phyloP scores from a whole-genome alignment of 53 echinoderm and acorn worm genomes.

The Temnopleurus reevesii region DNA sequence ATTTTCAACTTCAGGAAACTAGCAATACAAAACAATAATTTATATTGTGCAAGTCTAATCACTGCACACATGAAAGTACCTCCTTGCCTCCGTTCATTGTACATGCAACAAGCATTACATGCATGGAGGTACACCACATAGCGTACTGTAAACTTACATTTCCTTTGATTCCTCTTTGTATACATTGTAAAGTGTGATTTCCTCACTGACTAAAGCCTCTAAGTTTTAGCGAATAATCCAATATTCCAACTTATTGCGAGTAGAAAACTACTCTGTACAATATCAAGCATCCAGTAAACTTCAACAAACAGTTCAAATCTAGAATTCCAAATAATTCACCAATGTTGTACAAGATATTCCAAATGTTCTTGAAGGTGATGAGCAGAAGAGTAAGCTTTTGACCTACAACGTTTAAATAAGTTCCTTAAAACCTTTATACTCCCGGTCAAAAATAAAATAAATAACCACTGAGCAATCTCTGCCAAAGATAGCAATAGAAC shows the following conservation, averaged over 20 bases:
- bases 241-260: background rate
- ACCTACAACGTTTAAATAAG: no score
- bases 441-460: no score
- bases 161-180: background rate
- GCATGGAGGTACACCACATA: background rate
- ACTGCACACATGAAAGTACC: no score
- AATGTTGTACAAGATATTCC: background rate
- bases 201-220: background rate
- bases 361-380: background rate
- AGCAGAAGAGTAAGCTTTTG: no score
- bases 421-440: no score
- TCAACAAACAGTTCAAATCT: background rate
- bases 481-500: no score
- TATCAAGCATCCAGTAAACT: background rate
- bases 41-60: background rate
- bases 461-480: no score
- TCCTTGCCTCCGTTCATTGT: background rate
- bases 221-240: background rate
- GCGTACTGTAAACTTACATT: background rate
- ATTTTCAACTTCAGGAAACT: no score
- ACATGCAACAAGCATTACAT: background rate
- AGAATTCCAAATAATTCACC: background rate
- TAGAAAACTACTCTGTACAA: background rate
- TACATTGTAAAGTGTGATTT: background rate
- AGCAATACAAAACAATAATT: background rate